Base-by-base conservation (phyloP, 2,797 vertebrate genomes). In the Cirrhinus molitorella region DNA sequence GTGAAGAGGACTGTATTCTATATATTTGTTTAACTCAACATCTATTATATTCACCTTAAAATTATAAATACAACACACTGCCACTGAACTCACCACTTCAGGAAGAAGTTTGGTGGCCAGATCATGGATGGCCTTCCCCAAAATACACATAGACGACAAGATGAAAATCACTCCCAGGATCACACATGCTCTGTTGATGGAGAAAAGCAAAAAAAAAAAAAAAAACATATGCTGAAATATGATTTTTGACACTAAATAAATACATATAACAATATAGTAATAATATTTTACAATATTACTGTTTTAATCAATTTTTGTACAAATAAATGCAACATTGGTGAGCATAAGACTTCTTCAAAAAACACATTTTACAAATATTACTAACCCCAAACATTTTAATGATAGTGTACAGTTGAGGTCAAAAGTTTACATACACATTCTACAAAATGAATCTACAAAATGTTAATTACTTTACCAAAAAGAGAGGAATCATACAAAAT, bases 61-160 rank as follows among this genome's bases (percentile, higher is more conserved):
- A n/a, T 40, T 11, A 34, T 49, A 34, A 21, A 82, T 49, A 40
- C 28, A 12, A 53, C 21, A 51, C 10, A 28, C 10, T 72, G 47
- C 53, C 55, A 23, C 3, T 43, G 63, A 73, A 87, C 96, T 98
- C 95, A 99, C 98, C 96, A 99, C 98, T 97, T 99, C 96, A 65
- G 98, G 98, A 68, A 96, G 96, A 91, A 98, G 93, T 91, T 90
- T 95, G 43, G 95, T 97, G 0, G 95, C 95, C 88, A 99, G 95
- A 89, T 99, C 96, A 57, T 99, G 97, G 91, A 98, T 96, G 86
- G 98, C 98, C 94, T 99, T 99, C 90, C 96, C 96, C 90, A 98
- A 93, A 91, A 99, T 99, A 90, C 97, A 99, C 90, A 99, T 5
- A 80, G 98, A 96, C 70, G 98, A 99, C 85, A 99, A 94, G 81